Evolutionary conservation across 2,797 vertebrate genomes (phyloP).

Genomic region (Arremon brunneinucha): DNA sequence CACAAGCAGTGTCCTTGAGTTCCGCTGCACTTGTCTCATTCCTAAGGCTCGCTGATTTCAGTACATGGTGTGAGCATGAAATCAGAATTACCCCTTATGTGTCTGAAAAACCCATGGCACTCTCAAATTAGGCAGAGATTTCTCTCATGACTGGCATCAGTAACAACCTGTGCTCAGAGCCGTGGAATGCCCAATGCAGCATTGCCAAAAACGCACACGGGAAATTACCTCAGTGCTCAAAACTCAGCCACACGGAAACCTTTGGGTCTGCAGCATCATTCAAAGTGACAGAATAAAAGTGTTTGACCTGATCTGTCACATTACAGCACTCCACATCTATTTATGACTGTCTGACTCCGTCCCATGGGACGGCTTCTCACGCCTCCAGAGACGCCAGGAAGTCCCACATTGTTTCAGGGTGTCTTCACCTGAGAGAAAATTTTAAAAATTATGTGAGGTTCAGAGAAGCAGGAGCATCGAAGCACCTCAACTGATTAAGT

Average conservation of each 20-base stretch:
- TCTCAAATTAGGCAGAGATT: not conserved
- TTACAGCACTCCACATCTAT: not conserved
- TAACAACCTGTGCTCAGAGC: not conserved
- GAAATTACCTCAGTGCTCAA: conserved; percentile 38
- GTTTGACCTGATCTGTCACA: conserved; percentile 66
- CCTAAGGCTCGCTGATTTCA: not conserved
- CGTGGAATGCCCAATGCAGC: not conserved
- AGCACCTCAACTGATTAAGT: not conserved
- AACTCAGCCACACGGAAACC: not conserved
- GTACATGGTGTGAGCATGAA: not conserved
- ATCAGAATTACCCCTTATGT: not conserved
- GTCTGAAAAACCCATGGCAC: not conserved
- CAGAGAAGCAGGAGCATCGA: not conserved
- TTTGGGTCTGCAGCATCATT: not conserved
- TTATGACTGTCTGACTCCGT: conserved; percentile 48
- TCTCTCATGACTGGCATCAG: not conserved
- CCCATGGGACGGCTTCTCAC: not conserved
- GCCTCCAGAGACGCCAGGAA: not conserved
- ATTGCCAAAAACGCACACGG: accelerated
- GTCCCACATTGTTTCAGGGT: not conserved
- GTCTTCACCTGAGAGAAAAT: not conserved
- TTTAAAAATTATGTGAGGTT: not conserved
- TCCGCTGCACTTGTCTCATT: not conserved
- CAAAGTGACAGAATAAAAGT: conserved; percentile 59
- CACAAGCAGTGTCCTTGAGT: not conserved